Conservation (phyloP, 2,797 vertebrate species). For the Jordanella pulchra region DNA sequence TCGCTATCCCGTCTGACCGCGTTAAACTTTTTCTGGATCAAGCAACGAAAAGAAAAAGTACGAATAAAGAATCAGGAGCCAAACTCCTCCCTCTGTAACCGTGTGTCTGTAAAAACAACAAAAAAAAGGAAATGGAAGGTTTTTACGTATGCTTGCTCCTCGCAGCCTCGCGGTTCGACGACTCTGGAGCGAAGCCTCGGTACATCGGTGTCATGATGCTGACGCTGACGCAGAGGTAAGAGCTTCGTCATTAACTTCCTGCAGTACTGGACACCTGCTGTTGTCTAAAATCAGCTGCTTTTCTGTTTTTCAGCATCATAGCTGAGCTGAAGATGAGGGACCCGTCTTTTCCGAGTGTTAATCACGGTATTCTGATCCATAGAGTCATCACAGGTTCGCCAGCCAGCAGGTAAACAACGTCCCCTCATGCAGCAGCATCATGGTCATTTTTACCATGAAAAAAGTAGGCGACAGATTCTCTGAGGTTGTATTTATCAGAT, state of each 20-base stretch:
- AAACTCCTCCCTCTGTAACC: neutral
- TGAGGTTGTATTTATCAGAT: too few relatives aligned
- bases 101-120: neutral
- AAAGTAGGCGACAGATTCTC: too few relatives aligned
- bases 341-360: conserved; percentile 86
- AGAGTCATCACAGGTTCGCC: conserved; percentile 91
- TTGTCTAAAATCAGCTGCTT: neutral
- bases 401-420: conserved; percentile 80
- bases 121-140: neutral
- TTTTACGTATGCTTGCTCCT: neutral
- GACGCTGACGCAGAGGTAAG: conserved; percentile 89
- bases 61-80: conserved; percentile 21
- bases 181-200: conserved; percentile 77
- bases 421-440: too few relatives aligned
- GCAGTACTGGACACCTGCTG: neutral
- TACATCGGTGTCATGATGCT: conserved; percentile 98
- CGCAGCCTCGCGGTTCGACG: conserved; percentile 84
- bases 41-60: conserved; percentile 82
- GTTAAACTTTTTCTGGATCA: conserved; percentile 86
- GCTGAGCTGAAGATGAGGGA: conserved; percentile 89
- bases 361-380: conserved; percentile 91
- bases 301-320: conserved; percentile 83
- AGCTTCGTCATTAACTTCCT: neutral
- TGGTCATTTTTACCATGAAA: neutral
- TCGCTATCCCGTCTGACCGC: conserved; percentile 94